A percentile compares a stretch with the other conserved stretches of the same genome.
phyloP scores from a whole-genome alignment of 1,140 invertebrate species.

The Trypoxylus dichotomus region DNA sequence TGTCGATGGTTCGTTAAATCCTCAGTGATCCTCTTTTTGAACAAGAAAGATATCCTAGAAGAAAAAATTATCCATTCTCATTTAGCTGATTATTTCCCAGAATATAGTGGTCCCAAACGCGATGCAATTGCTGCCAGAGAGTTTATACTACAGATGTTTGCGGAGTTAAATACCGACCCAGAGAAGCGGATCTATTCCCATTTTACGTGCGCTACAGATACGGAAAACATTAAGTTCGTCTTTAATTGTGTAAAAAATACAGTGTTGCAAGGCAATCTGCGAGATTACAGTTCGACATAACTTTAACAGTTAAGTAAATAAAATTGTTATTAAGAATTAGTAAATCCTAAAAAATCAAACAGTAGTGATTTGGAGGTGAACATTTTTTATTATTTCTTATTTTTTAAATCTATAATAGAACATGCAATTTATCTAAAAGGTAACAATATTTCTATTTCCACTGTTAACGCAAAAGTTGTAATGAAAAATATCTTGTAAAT shows the following conservation, averaged over 20 bases:
- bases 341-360: no score
- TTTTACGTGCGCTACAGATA: slow-evolving; percentile 99
- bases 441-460: no score
- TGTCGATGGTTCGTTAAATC: slow-evolving; percentile 99
- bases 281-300: slow-evolving; percentile 98
- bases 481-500: no score
- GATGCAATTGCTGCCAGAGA: slow-evolving; percentile 98
- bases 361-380: no score
- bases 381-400: no score
- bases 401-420: no score
- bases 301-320: neutral
- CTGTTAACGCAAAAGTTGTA: no score
- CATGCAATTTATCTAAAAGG: no score
- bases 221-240: slow-evolving; percentile 98
- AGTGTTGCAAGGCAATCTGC: slow-evolving; percentile 97
- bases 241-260: slow-evolving; percentile 99
- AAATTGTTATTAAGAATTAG: no score
- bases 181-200: slow-evolving; percentile 99
- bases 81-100: slow-evolving; percentile 99
- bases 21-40: slow-evolving; percentile 99
- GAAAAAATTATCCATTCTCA: slow-evolving; percentile 99
- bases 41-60: slow-evolving; percentile 99
- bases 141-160: slow-evolving; percentile 99
- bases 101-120: slow-evolving; percentile 98
- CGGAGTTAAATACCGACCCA: slow-evolving; percentile 98